Conservation (phyloP, 2,113 vertebrate genomes). For the Hippoglossus stenolepis region DNA sequence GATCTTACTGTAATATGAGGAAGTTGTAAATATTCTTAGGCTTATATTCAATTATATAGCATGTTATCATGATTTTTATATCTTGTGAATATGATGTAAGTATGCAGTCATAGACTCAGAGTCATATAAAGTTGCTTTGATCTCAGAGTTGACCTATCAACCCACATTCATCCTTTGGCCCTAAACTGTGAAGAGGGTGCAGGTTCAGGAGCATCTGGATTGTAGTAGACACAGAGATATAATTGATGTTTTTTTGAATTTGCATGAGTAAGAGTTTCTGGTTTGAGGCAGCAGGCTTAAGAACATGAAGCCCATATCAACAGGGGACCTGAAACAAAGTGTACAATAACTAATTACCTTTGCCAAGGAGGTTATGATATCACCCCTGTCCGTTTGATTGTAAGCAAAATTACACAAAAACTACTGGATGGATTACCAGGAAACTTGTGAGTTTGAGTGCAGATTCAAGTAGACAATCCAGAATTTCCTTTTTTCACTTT, state of each 20-base stretch:
- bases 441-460: too few relatives aligned
- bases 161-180: slow-evolving; percentile 13
- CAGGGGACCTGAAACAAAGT: neutral
- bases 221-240: neutral
- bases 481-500: too few relatives aligned
- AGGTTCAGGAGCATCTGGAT: neutral
- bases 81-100: neutral
- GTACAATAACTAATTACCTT: neutral
- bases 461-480: too few relatives aligned
- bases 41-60: neutral
- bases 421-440: too few relatives aligned
- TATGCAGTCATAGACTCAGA: neutral
- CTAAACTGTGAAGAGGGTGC: neutral
- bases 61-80: neutral
- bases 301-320: too few relatives aligned
- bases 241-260: neutral
- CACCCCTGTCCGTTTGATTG: too few relatives aligned
- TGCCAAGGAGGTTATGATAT: too few relatives aligned
- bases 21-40: neutral
- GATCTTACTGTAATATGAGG: neutral
- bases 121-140: neutral
- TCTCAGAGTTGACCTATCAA: neutral
- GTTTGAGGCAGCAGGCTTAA: neutral
- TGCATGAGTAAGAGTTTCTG: neutral
- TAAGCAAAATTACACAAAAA: too few relatives aligned